Conservation (phyloP, 1,140 invertebrate genomes). For the Leptoteleia sp. region DNA sequence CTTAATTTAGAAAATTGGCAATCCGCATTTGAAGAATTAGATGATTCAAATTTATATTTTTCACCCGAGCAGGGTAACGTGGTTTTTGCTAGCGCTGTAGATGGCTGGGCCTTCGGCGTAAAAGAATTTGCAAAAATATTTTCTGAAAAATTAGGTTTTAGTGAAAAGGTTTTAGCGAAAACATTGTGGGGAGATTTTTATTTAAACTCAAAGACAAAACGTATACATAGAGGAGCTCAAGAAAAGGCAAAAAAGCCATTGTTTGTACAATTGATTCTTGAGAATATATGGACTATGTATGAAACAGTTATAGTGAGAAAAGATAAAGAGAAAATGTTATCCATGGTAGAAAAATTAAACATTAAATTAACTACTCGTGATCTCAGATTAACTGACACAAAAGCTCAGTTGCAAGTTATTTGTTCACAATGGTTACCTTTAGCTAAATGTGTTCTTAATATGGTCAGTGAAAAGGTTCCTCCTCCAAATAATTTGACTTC, state of each 20-base stretch:
- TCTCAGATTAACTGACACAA: conserved; percentile 88
- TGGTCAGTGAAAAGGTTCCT: conserved; percentile 91
- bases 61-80: conserved; percentile 96
- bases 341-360: conserved; percentile 90
- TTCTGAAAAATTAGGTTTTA: conserved; percentile 88
- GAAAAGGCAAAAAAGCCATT: conserved; percentile 97
- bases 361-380: conserved; percentile 90
- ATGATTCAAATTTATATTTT: conserved; percentile 95
- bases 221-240: conserved; percentile 94
- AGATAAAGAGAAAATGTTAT: conserved; percentile 91
- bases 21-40: conserved; percentile 90
- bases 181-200: conserved; percentile 98
- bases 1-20: conserved; percentile 86
- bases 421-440: conserved; percentile 95
- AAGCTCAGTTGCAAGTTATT: conserved; percentile 90
- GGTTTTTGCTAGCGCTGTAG: conserved; percentile 96
- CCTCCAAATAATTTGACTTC: conserved; percentile 89
- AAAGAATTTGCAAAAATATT: conserved; percentile 94
- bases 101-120: conserved; percentile 98
- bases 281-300: conserved; percentile 96
- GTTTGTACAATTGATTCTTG: conserved; percentile 97
- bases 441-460: conserved; percentile 88
- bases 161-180: conserved; percentile 84
- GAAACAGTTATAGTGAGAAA: conserved; percentile 89
- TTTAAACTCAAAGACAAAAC: conserved; percentile 92